Evolutionary conservation across 1,140 invertebrate species (phyloP).

Genomic region (Orius insidiosus): DNA sequence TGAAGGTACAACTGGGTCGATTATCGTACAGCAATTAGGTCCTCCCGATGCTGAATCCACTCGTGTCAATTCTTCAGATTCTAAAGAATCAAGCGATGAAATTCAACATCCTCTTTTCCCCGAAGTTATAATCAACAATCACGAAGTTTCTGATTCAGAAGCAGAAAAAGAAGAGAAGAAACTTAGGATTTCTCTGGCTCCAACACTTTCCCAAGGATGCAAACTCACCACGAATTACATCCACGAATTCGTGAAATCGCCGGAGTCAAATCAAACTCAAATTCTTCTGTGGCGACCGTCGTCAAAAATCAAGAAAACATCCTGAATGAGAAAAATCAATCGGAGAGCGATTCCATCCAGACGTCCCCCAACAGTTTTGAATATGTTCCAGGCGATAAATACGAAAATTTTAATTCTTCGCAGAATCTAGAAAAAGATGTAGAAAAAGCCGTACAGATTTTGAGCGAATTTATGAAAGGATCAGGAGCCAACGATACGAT

Average conservation of each 20-base stretch:
- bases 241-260: not conserved
- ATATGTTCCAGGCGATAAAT: conserved; percentile 30
- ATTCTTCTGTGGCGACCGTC: not conserved
- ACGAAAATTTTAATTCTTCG: conserved; percentile 23
- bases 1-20: conserved; percentile 23
- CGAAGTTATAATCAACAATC: not conserved
- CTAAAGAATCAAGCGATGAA: too few relatives aligned
- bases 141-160: conserved; percentile 8
- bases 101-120: too few relatives aligned
- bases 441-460: conserved; percentile 28
- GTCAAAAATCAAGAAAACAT: conserved; percentile 15
- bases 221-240: not conserved
- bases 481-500: conserved; percentile 13
- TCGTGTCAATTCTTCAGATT: not conserved
- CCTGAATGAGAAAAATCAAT: not conserved
- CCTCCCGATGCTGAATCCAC: not conserved
- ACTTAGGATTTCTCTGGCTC: not conserved
- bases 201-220: too few relatives aligned
- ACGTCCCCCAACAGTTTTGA: conserved; percentile 34
- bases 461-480: conserved; percentile 27
- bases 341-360: conserved; percentile 20
- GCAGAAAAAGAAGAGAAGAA: conserved; percentile 3
- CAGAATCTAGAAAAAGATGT: conserved; percentile 27
- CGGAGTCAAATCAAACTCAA: not conserved
- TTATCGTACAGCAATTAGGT: not conserved